These are phyloP conservation scores for Heliothis peltigera DNA, from an alignment of 2,888 invertebrate genomes.

Conservation along the genomic window DNA sequence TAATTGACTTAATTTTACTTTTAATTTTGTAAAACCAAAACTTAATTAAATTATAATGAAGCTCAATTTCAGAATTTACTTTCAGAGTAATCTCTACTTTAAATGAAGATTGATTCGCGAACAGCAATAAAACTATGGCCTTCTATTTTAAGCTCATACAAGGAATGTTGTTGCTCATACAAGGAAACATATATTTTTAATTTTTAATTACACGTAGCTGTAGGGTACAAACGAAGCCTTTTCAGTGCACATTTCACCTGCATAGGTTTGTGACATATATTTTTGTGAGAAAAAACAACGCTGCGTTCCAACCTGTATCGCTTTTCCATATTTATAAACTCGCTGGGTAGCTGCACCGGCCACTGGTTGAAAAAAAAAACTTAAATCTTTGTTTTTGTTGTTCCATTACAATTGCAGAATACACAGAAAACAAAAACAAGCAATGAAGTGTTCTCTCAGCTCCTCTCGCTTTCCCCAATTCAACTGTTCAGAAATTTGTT, in stretches of 20 bases:
- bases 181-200: no score
- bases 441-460: neutral
- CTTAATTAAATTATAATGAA: neutral
- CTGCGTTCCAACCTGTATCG: neutral
- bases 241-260: neutral
- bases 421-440: neutral
- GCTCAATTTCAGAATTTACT: neutral
- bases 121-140: neutral
- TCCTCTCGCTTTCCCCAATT: neutral
- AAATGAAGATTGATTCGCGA: neutral
- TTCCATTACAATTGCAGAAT: neutral
- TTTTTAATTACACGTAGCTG: no score
- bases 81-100: neutral
- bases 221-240: neutral
- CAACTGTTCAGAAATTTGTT: slow-evolving; percentile 13
- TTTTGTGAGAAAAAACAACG: neutral
- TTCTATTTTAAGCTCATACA: no score
- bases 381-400: neutral
- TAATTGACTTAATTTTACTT: no score
- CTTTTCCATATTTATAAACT: neutral
- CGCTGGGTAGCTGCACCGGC: neutral
- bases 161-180: no score
- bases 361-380: neutral
- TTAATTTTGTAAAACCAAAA: neutral
- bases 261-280: neutral